Conservation (phyloP, 2,888 invertebrate genomes). For the Boloria selene region DNA sequence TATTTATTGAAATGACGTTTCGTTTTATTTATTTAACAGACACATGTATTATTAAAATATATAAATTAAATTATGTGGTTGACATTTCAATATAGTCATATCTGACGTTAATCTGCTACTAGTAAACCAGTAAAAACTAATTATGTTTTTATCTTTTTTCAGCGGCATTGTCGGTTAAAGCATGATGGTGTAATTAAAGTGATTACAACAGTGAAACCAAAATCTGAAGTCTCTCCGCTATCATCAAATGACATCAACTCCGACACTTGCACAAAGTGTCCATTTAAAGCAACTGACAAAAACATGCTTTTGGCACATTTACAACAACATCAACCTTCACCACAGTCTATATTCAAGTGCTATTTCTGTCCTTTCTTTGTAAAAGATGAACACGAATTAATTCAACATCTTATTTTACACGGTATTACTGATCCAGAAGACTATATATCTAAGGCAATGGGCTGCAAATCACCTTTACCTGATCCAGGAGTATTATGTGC, state of each 20-base stretch:
- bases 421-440: conserved; percentile 83
- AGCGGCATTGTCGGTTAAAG: conserved; percentile 91
- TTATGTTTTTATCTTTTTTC: conserved; percentile 48
- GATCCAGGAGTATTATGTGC: conserved; percentile 46
- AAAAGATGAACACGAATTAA: conserved; percentile 85
- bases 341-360: conserved; percentile 89
- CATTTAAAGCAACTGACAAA: conserved; percentile 84
- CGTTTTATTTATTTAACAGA: too few relatives aligned
- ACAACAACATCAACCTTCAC: conserved; percentile 86
- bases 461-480: conserved; percentile 60
- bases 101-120: too few relatives aligned
- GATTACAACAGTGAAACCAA: conserved; percentile 76
- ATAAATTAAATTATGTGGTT: too few relatives aligned
- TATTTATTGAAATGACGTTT: conserved; percentile 28
- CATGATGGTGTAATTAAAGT: conserved; percentile 89
- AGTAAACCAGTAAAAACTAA: neutral
- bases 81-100: too few relatives aligned
- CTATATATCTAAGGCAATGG: conserved; percentile 75
- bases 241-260: conserved; percentile 54
- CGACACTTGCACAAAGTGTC: conserved; percentile 86
- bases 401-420: conserved; percentile 86
- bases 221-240: conserved; percentile 66
- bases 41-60: too few relatives aligned
- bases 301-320: conserved; percentile 84
- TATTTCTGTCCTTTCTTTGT: conserved; percentile 91